Conservation (phyloP, 2,113 vertebrate genomes). For the Perca fluviatilis region DNA sequence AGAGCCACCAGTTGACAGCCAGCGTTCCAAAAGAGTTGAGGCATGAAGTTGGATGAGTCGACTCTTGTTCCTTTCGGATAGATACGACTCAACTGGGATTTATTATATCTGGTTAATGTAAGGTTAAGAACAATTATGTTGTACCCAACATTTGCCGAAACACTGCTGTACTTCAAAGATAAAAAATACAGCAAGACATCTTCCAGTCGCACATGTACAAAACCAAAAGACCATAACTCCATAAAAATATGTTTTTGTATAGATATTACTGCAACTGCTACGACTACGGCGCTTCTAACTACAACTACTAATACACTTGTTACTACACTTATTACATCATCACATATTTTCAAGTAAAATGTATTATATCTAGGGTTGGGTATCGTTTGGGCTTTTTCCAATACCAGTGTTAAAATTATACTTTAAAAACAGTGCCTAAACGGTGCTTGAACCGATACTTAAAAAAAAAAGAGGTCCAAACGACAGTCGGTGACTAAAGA, state of each 20-base stretch:
- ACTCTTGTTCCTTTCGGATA: constrained; percentile 98
- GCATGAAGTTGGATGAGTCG: constrained; percentile 99
- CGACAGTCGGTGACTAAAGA: too few species aligned
- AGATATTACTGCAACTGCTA: not conserved
- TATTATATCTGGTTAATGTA: constrained; percentile 92
- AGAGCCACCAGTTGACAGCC: constrained; percentile 98
- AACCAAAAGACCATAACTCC: too few species aligned
- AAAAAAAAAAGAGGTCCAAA: too few species aligned
- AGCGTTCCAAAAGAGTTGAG: constrained; percentile 98
- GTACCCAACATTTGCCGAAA: not conserved
- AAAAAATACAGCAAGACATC: not conserved
- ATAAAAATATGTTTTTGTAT: not conserved
- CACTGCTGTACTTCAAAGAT: not conserved
- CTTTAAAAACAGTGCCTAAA: too few species aligned
- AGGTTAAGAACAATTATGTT: constrained; percentile 81
- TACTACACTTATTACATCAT: not conserved
- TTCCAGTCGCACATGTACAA: not conserved
- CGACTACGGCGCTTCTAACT: not conserved
- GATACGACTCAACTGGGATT: constrained; percentile 96
- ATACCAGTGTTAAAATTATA: too few species aligned
- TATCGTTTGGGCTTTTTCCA: too few species aligned
- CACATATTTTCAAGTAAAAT: fast-evolving
- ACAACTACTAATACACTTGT: not conserved
- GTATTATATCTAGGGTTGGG: too few species aligned
- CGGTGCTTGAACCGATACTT: too few species aligned